These are phyloP conservation scores for Sussaba pulchella DNA, from an alignment of 2,888 invertebrate species.

Conservation along the genomic window DNA sequence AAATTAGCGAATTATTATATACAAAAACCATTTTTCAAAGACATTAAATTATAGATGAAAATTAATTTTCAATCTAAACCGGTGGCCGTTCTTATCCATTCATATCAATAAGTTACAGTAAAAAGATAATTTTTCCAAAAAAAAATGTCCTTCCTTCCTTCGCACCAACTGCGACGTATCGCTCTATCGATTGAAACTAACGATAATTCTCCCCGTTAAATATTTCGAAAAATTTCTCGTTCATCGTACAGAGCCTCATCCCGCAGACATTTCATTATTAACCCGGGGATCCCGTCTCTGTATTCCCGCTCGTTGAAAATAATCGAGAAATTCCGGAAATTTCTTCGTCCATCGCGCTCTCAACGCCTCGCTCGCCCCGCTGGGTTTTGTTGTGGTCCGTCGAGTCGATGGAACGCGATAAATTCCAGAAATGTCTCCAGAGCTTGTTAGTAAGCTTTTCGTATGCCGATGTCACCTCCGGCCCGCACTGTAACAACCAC, in stretches of 20 bases:
- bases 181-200: neutral
- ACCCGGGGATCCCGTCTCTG: slow-evolving; percentile 18
- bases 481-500: neutral
- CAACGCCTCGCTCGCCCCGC: slow-evolving; percentile 28
- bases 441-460: slow-evolving; percentile 24
- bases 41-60: too few species aligned
- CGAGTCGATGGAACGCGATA: slow-evolving; percentile 25
- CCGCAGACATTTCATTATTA: slow-evolving; percentile 44
- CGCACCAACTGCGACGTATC: too few species aligned
- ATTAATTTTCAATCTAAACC: too few species aligned
- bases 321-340: slow-evolving; percentile 59
- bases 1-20: too few species aligned
- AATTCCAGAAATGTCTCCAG: slow-evolving; percentile 1
- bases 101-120: too few species aligned
- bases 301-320: slow-evolving; percentile 21
- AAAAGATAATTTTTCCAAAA: too few species aligned
- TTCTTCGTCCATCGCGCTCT: slow-evolving; percentile 40
- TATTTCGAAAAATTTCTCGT: neutral
- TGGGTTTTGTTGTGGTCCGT: slow-evolving; percentile 7
- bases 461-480: neutral
- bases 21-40: too few species aligned
- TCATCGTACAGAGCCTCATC: neutral
- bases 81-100: too few species aligned
- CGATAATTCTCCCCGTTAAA: neutral
- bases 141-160: too few species aligned